Evolutionary conservation across 2,113 vertebrate genomes (phyloP).

Genomic region (Gambusia holbrooki): DNA sequence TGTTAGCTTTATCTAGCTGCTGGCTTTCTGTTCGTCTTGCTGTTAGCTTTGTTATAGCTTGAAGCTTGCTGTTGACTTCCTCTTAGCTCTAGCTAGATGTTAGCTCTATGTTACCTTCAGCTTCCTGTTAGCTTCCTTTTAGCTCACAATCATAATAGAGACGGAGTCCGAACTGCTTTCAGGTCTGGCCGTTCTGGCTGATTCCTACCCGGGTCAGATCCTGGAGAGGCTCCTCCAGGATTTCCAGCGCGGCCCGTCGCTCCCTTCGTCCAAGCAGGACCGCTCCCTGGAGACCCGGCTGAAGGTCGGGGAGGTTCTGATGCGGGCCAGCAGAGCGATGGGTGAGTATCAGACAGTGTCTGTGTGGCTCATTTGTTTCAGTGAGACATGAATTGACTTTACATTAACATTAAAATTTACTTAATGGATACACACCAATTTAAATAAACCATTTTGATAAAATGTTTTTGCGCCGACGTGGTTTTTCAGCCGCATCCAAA

Average conservation of each 20-base stretch:
- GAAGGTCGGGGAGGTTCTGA: slow-evolving; percentile 93
- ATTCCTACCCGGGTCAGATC: slow-evolving; percentile 84
- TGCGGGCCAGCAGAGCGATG: slow-evolving; percentile 87
- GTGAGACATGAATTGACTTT: neutral
- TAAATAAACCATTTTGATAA: too few species aligned
- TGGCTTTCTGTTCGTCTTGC: too few species aligned
- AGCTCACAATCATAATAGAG: neutral
- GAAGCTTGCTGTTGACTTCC: too few species aligned
- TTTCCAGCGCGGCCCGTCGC: slow-evolving; percentile 66
- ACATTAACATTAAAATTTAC: too few species aligned
- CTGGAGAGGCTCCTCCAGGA: slow-evolving; percentile 83
- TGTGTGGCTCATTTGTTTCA: neutral
- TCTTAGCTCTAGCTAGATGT: too few species aligned
- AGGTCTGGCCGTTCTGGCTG: slow-evolving; percentile 88
- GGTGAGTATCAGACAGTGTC: slow-evolving; percentile 81
- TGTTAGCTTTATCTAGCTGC: too few species aligned
- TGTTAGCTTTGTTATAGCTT: too few species aligned
- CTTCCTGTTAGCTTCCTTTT: too few species aligned
- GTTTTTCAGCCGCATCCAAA: too few species aligned
- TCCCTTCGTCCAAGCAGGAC: slow-evolving; percentile 41
- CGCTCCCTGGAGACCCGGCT: slow-evolving; percentile 82
- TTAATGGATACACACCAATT: too few species aligned
- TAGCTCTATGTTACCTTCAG: too few species aligned
- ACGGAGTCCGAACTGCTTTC: slow-evolving; percentile 10
- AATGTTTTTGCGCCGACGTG: too few species aligned